Conservation (phyloP, 2,888 invertebrate genomes). For the Aproaerema taeniolella region DNA sequence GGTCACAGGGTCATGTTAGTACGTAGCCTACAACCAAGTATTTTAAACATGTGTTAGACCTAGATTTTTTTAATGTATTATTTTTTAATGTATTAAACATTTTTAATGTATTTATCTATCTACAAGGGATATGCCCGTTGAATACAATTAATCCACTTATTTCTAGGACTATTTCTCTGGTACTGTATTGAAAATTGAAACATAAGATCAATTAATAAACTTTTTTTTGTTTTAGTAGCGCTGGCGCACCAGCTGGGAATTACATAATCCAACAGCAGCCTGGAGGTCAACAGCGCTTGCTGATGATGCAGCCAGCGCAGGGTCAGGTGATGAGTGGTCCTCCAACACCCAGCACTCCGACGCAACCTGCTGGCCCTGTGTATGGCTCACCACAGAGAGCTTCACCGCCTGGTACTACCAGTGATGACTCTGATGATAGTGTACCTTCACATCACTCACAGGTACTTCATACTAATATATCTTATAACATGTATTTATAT, state of each 20-base stretch:
- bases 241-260: constrained; percentile 77
- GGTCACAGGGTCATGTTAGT: too few relatives aligned
- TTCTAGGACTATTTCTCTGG: too few relatives aligned
- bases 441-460: constrained; percentile 80
- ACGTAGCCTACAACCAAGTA: background rate
- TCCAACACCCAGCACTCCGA: constrained; percentile 62
- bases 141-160: too few relatives aligned
- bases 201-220: too few relatives aligned
- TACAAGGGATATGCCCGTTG: too few relatives aligned
- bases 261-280: constrained; percentile 79
- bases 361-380: constrained; percentile 50
- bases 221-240: too few relatives aligned
- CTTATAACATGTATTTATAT: too few relatives aligned
- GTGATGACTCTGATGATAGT: constrained; percentile 92
- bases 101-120: too few relatives aligned
- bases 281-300: constrained; percentile 70
- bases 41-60: background rate
- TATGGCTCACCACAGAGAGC: constrained; percentile 79
- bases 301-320: constrained; percentile 74
- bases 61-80: too few relatives aligned
- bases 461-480: constrained; percentile 41
- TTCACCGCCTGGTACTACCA: constrained; percentile 85
- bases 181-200: too few relatives aligned
- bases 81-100: too few relatives aligned
- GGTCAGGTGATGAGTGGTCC: constrained; percentile 70